A percentile compares a stretch with the other conserved stretches of the same genome.
Evolutionary conservation across 2,888 invertebrate species (phyloP).

Genomic region (Drosophila algonquin): DNA sequence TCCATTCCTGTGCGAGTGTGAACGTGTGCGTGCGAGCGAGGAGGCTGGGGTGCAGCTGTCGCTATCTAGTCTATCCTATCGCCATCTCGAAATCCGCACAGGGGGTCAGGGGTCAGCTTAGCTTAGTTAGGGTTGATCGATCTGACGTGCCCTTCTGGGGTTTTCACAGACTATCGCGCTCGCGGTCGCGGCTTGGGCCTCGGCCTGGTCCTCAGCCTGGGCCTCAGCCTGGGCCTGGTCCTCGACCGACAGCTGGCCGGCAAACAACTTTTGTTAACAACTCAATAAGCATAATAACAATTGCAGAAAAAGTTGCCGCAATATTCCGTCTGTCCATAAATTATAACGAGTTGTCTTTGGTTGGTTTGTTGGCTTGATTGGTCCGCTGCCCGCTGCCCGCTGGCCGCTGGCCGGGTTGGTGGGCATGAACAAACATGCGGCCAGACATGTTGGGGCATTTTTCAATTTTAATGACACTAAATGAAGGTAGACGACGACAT

Average conservation of each 20-base stretch:
- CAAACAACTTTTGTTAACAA: conserved; percentile 51
- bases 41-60: conserved; percentile 60
- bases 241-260: conserved; percentile 37
- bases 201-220: not conserved
- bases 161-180: conserved; percentile 68
- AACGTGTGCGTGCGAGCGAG: not conserved
- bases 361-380: conserved; percentile 21
- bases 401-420: conserved; percentile 15
- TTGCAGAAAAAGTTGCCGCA: conserved; percentile 47
- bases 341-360: conserved; percentile 52
- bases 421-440: conserved; percentile 60
- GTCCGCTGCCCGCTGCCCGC: not conserved
- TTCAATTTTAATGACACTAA: conserved; percentile 72
- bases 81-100: conserved; percentile 32
- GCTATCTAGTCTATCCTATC: conserved; percentile 69
- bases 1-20: conserved; percentile 6
- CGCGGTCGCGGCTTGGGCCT: not conserved
- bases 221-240: not conserved
- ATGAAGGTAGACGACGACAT: conserved; percentile 58
- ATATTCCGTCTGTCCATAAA: conserved; percentile 53
- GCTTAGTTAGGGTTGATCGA: conserved; percentile 55
- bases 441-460: conserved; percentile 63
- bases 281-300: conserved; percentile 52
- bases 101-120: conserved; percentile 58
- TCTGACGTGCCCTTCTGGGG: conserved; percentile 47